These are phyloP conservation scores for Ariolimax columbianus DNA, from an alignment of 2,888 invertebrate genomes.

Conservation along the genomic window DNA sequence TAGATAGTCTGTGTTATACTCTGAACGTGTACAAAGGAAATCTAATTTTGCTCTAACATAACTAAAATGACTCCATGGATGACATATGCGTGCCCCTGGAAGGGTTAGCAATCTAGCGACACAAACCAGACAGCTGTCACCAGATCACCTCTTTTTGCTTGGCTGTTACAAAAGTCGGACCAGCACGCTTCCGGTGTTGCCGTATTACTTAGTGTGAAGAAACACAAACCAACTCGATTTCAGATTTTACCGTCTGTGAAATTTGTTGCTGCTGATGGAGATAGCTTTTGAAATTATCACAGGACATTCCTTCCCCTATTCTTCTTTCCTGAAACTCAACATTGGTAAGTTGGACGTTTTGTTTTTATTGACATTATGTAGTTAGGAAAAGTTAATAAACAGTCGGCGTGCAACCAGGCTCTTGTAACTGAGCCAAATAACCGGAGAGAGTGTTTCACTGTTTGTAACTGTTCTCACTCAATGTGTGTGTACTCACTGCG, in stretches of 20 bases:
- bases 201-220: neutral
- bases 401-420: too few species aligned
- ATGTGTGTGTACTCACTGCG: too few species aligned
- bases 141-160: neutral
- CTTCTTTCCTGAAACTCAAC: conserved; percentile 17
- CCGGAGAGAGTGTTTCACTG: too few species aligned
- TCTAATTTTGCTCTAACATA: too few species aligned
- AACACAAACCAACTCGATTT: neutral
- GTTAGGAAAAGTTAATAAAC: neutral
- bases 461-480: too few species aligned
- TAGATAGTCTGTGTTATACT: too few species aligned
- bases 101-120: too few species aligned
- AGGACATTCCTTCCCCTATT: conserved; percentile 1
- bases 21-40: too few species aligned
- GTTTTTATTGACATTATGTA: neutral
- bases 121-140: neutral
- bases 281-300: conserved; percentile 13
- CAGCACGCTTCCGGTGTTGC: neutral
- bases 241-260: neutral
- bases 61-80: too few species aligned
- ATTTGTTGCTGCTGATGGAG: conserved; percentile 22
- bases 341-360: conserved; percentile 13
- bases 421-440: too few species aligned
- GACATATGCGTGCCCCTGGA: too few species aligned
- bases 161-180: neutral